phyloP scores from a whole-genome alignment of 2,797 vertebrate genomes.

The Intellagama lesueurii region DNA sequence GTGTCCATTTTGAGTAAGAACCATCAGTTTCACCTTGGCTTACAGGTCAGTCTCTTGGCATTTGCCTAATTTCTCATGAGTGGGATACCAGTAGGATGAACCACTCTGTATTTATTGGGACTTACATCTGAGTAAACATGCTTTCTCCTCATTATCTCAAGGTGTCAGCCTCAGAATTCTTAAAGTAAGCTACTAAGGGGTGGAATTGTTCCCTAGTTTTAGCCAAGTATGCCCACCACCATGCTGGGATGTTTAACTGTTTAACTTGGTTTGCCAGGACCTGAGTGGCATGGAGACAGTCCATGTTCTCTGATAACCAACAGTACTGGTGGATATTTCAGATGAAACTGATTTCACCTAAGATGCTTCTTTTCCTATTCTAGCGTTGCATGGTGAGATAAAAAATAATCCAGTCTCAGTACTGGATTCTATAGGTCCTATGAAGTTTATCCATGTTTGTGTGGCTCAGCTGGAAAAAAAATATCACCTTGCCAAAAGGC shows the following conservation, averaged over 20 bases:
- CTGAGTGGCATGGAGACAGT: too few relatives aligned
- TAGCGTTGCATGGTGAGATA: not conserved
- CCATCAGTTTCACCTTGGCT: too few relatives aligned
- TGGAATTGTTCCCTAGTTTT: not conserved
- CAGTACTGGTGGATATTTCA: not conserved
- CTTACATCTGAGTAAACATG: not conserved
- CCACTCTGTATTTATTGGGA: too few relatives aligned
- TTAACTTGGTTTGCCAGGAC: not conserved
- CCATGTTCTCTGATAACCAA: not conserved
- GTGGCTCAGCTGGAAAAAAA: conserved; percentile 13
- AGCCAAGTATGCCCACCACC: not conserved
- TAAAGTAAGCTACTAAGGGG: not conserved
- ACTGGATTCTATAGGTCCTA: not conserved
- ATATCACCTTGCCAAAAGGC: conserved; percentile 22
- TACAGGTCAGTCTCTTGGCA: too few relatives aligned
- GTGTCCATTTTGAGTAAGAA: too few relatives aligned
- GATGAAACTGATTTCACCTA: not conserved
- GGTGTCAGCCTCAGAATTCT: not conserved
- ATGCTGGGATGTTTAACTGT: not conserved
- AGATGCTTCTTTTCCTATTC: not conserved
- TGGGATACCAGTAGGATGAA: too few relatives aligned
- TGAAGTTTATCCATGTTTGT: not conserved
- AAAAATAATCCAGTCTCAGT: not conserved
- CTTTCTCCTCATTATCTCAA: not conserved
- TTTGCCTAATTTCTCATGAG: not conserved